A percentile compares a stretch with the other conserved stretches of the same genome.
Conservation (phyloP, 2,113 vertebrate genomes). For the Dasyornis broadbenti region DNA sequence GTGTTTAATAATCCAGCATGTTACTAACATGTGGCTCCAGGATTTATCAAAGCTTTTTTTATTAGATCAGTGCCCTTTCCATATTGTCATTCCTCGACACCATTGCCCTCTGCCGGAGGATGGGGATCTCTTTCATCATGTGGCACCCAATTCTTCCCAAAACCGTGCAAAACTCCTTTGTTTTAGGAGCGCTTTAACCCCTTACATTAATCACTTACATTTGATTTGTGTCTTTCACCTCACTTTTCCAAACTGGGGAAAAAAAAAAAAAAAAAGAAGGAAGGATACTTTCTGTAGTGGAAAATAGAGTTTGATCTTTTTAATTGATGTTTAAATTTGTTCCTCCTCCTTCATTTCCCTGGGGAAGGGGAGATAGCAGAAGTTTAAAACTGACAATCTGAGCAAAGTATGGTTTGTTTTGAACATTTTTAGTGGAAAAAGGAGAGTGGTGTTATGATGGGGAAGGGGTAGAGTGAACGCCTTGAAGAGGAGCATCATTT, state of each 20-base stretch:
- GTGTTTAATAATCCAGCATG: slow-evolving; percentile 7
- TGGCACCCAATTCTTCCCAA: neutral
- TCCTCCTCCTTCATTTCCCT: neutral
- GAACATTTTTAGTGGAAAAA: neutral
- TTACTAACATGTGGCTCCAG: neutral
- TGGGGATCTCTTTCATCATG: neutral
- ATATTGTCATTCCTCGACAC: slow-evolving; percentile 7
- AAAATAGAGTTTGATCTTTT: neutral
- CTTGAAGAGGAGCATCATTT: neutral
- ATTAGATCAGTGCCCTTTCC: neutral
- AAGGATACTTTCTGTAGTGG: neutral
- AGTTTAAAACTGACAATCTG: neutral
- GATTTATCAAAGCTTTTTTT: neutral
- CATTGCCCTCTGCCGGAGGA: slow-evolving; percentile 62
- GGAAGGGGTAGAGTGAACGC: neutral
- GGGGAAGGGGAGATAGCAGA: neutral
- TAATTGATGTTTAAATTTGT: neutral
- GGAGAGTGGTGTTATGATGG: neutral
- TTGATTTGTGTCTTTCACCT: neutral
- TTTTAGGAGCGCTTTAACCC: neutral
- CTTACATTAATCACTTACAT: rapidly evolving
- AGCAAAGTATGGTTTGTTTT: neutral
- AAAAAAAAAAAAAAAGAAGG: neutral
- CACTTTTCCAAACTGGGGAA: neutral
- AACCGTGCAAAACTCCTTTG: neutral